These are phyloP conservation scores for Tribolium freemani DNA, from an alignment of 2,888 invertebrate species.

Conservation along the genomic window DNA sequence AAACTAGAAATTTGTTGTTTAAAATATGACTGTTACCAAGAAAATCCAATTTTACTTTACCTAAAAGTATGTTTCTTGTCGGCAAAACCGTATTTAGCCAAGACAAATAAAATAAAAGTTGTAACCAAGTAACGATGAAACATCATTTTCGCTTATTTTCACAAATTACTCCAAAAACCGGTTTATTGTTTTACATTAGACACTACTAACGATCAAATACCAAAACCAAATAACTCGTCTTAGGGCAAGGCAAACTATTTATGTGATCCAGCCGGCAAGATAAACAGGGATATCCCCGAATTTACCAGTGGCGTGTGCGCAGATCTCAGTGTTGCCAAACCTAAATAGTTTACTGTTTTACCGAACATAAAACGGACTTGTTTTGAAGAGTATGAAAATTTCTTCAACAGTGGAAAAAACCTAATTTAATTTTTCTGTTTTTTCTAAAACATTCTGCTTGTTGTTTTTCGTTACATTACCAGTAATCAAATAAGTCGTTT, in stretches of 20 bases:
- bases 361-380: too few species aligned
- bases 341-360: too few species aligned
- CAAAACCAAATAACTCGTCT: not conserved
- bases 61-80: conserved; percentile 14
- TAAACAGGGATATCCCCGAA: not conserved
- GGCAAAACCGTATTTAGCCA: not conserved
- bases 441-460: too few species aligned
- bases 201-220: not conserved
- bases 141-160: not conserved
- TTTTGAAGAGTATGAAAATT: too few species aligned
- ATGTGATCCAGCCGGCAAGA: not conserved
- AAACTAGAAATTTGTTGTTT: conserved; percentile 12
- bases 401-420: too few species aligned
- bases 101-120: not conserved
- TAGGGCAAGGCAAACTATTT: not conserved
- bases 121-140: not conserved
- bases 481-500: too few species aligned
- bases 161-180: too few species aligned
- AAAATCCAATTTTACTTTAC: not conserved
- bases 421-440: too few species aligned
- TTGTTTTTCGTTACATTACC: too few species aligned
- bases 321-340: not conserved
- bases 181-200: too few species aligned
- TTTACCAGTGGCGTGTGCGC: not conserved
- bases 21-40: not conserved